Evolutionary conservation across 2,888 invertebrate species (phyloP).

Genomic region (Cryptocheilus praepositus): DNA sequence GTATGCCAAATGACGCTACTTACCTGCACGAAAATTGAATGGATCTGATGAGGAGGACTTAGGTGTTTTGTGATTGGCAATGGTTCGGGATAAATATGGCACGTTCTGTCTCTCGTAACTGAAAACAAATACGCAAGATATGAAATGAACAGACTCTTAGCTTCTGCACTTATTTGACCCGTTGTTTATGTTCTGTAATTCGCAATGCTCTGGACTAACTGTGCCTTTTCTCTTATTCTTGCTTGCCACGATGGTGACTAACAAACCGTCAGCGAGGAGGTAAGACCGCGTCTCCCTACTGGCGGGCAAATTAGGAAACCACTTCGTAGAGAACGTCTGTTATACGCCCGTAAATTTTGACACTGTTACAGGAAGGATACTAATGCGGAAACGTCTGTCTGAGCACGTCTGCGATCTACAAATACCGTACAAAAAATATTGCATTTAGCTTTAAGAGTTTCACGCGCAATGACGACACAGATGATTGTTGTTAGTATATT

Average conservation of each 20-base stretch:
- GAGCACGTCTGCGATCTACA: constrained; percentile 60
- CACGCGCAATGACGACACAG: constrained; percentile 53
- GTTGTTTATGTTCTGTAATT: constrained; percentile 11
- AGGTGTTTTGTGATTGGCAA: no score
- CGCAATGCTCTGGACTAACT: constrained; percentile 45
- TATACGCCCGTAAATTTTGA: constrained; percentile 24
- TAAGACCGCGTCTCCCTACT: constrained; percentile 52
- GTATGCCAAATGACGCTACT: constrained; percentile 36
- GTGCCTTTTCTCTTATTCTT: constrained; percentile 60
- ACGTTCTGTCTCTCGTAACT: no score
- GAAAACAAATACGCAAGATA: no score
- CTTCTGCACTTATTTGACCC: constrained; percentile 1
- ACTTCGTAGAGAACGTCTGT: not conserved
- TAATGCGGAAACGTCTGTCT: constrained; percentile 75
- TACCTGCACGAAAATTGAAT: no score
- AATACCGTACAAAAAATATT: constrained; percentile 72
- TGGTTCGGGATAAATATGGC: no score
- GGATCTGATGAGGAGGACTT: no score
- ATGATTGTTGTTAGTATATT: constrained; percentile 55
- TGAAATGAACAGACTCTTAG: not conserved
- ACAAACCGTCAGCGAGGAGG: constrained; percentile 66
- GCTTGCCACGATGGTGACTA: constrained; percentile 59
- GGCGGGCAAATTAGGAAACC: not conserved
- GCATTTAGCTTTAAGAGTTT: constrained; percentile 65
- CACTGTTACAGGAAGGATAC: constrained; percentile 73